A percentile compares a stretch with the other conserved stretches of the same genome.
Conservation (phyloP, 2,113 vertebrate species). For the Crotalus viridis region DNA sequence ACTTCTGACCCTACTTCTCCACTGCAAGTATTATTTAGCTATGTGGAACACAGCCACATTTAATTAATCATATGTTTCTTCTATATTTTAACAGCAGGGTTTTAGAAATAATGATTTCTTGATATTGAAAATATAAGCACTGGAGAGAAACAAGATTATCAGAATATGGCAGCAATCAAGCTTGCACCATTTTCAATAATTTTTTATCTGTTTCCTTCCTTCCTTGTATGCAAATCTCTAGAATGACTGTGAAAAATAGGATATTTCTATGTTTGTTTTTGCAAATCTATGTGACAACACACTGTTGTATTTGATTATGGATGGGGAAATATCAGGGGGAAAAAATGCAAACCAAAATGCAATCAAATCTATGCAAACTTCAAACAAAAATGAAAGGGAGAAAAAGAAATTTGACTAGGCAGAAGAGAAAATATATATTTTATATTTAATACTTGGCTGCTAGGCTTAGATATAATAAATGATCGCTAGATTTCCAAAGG, state of each 20-base stretch:
- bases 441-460: not conserved
- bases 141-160: not conserved
- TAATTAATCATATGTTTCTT: not conserved
- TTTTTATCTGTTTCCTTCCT: not conserved
- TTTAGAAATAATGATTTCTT: not conserved
- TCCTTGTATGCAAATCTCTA: not conserved
- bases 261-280: not conserved
- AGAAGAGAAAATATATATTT: not conserved
- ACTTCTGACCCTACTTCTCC: not conserved
- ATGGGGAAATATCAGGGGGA: not conserved
- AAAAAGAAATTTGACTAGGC: not conserved
- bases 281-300: not conserved
- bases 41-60: not conserved
- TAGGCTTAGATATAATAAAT: not conserved
- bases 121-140: not conserved
- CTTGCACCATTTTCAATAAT: not conserved
- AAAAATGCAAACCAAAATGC: conserved; percentile 1
- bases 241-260: not conserved
- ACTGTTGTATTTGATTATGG: not conserved
- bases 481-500: not conserved
- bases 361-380: not conserved
- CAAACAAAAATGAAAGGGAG: not conserved
- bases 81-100: not conserved
- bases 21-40: not conserved
- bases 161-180: not conserved